Evolutionary conservation across 2,797 vertebrate species (phyloP).

Genomic region (Fistularia commersonii): DNA sequence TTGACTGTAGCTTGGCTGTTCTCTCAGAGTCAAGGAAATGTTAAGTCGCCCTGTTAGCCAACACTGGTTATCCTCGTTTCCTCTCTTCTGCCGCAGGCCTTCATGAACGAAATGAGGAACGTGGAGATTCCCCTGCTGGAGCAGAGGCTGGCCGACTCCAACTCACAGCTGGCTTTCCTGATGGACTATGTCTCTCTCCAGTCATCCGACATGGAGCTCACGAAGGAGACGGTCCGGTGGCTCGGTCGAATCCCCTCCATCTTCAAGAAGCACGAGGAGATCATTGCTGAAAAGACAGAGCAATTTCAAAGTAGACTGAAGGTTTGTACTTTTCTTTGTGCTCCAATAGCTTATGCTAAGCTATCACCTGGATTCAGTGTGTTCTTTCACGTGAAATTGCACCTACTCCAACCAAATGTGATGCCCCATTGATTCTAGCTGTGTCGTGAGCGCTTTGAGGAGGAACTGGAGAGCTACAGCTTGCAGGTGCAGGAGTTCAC

Average conservation of each 20-base stretch:
- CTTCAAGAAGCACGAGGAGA: constrained; percentile 81
- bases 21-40: neutral
- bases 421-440: too few relatives aligned
- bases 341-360: too few relatives aligned
- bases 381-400: too few relatives aligned
- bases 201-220: constrained; percentile 73
- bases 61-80: neutral
- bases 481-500: constrained; percentile 80
- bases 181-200: constrained; percentile 76
- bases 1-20: too few relatives aligned
- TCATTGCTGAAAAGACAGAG: constrained; percentile 74
- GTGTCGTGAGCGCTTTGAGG: constrained; percentile 75
- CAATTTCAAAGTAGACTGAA: constrained; percentile 82
- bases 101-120: constrained; percentile 70
- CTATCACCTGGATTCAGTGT: too few relatives aligned
- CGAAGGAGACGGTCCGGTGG: constrained; percentile 80
- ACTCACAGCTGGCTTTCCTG: constrained; percentile 75
- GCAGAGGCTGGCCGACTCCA: constrained; percentile 74
- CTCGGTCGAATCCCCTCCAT: constrained; percentile 78
- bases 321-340: constrained; percentile 51
- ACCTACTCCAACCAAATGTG: too few relatives aligned
- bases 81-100: constrained; percentile 59
- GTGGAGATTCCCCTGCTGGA: constrained; percentile 76
- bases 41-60: neutral
- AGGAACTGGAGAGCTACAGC: constrained; percentile 80